Evolutionary conservation across 2,113 vertebrate species (phyloP).

Genomic region (Clinocottus analis): DNA sequence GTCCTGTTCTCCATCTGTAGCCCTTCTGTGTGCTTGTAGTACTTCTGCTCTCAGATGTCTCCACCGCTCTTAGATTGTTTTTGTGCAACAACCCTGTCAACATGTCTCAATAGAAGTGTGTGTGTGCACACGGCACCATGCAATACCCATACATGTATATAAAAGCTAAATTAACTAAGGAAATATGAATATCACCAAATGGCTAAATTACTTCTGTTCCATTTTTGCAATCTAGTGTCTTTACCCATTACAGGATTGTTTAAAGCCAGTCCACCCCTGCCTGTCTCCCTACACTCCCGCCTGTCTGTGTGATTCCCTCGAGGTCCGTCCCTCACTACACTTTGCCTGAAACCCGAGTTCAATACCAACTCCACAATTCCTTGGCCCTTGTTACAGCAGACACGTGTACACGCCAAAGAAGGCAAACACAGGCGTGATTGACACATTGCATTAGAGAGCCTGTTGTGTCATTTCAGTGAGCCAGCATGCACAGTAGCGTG

Average conservation of each 20-base stretch:
- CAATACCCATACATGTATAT: background rate
- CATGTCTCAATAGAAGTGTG: background rate
- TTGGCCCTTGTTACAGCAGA: no score
- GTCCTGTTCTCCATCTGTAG: background rate
- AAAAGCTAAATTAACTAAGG: background rate
- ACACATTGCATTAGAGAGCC: no score
- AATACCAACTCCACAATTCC: background rate
- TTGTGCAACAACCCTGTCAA: no score
- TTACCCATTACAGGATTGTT: no score
- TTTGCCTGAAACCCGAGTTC: constrained; percentile 5
- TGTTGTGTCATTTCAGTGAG: background rate
- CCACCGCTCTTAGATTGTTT: background rate
- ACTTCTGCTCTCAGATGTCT: background rate
- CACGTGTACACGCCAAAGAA: no score
- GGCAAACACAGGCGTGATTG: no score
- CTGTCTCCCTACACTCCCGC: no score
- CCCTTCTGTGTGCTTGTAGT: background rate
- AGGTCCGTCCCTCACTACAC: background rate
- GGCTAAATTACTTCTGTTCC: no score
- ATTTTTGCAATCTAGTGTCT: no score
- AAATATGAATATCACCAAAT: background rate
- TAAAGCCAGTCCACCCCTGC: no score
- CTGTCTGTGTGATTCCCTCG: no score
- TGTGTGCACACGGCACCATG: background rate
- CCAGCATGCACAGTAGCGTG: no score